Evolutionary conservation across 1,140 invertebrate genomes (phyloP), one percentile per base, ranked within the genome.

Genomic region (Bombus impatiens): DNA sequence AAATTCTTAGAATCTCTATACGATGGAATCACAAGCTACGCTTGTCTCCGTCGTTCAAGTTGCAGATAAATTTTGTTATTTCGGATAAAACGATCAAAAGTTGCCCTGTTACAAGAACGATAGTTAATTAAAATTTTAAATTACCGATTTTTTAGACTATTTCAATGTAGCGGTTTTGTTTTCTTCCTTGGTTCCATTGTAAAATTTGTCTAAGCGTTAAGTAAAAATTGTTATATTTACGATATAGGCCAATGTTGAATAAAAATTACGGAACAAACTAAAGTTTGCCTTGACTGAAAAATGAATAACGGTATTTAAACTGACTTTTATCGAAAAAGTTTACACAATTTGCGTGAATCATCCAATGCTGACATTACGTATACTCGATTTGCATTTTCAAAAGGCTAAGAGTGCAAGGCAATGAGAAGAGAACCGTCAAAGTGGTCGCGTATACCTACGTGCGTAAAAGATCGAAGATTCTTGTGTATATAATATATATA

Each of bases 391-490:
- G 40, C 65, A 65, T 47, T 82, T 62, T 65, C 57, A 37, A 15
- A 65, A 40, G 28, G 18, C 18, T 53, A 53, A 53, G 18, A 53
- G 18, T 3, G 32, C 72, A 37, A 59, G 8, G 2, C 75, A 84
- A 18, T 18, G 22, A 12, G 22, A 62, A 72, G 35, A 62, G 81
- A 81, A 78, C 86, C 59, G 42, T 88, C 32, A 79, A 71, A 72
- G 57, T 59, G 53, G 59, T 88, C 74, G 65, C 82, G 40, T 88
- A 80, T 53, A 76, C 78, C 84, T 75, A 71, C 59, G 15, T 70
- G 83, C 83, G 72, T 78, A 57, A 86, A 62, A 70, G 75, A 76
- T 32, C n/a, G 40, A 71, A 82, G 67, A 82, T 80, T 86, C 53
- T 88, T 86, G 25, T 74, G 71, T 47, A 77, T 70, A 62, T 84